A percentile compares a stretch with the other conserved stretches of the same genome.
Conservation (phyloP, 2,797 vertebrate species). For the Danio aesculapii region DNA sequence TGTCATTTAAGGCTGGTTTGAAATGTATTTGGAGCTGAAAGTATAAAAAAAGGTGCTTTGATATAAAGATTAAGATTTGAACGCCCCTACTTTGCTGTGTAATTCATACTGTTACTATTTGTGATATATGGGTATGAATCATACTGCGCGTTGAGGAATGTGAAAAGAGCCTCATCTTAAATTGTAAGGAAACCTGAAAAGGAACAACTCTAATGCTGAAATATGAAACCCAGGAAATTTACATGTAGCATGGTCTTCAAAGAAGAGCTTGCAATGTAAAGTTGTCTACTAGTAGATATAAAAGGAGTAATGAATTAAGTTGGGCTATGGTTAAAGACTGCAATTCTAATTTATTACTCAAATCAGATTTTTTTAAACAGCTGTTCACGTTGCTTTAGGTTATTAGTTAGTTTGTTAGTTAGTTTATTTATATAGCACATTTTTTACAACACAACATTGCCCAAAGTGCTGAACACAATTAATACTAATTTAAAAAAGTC, state of each 20-base stretch:
- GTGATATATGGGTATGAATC: not conserved
- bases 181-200: not conserved
- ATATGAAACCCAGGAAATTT: not conserved
- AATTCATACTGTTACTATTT: not conserved
- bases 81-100: not conserved
- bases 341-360: too few species aligned
- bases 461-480: too few species aligned
- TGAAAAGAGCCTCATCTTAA: not conserved
- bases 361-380: too few species aligned
- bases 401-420: too few species aligned
- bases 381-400: too few species aligned
- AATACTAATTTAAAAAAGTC: too few species aligned
- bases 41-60: not conserved
- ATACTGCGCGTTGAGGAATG: not conserved
- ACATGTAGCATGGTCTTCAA: not conserved
- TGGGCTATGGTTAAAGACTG: too few species aligned
- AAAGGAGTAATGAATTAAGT: too few species aligned
- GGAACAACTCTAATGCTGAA: not conserved
- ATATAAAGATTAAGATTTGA: not conserved
- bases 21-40: not conserved
- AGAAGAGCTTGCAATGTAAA: not conserved
- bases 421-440: too few species aligned
- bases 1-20: not conserved
- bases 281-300: not conserved
- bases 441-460: too few species aligned